Evolutionary conservation across 2,113 vertebrate genomes (phyloP).

Genomic region (Theristicus caerulescens): DNA sequence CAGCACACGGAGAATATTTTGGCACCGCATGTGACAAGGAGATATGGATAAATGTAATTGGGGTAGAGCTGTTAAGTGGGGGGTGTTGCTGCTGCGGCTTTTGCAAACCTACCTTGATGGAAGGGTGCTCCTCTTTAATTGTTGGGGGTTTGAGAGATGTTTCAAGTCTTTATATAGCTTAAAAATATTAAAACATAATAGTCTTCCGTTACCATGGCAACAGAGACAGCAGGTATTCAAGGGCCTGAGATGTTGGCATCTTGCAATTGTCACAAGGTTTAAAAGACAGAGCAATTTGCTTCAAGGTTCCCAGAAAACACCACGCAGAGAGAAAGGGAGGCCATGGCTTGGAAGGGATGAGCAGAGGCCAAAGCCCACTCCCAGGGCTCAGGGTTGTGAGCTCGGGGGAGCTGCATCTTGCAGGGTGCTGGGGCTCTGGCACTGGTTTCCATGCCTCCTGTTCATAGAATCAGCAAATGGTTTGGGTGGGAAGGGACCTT

Average conservation of each 20-base stretch:
- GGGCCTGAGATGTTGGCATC: not conserved
- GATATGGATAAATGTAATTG: not conserved
- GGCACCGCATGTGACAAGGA: accelerated
- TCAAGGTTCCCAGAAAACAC: not conserved
- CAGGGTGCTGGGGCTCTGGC: not conserved
- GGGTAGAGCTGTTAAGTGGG: not conserved
- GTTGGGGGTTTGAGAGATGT: accelerated
- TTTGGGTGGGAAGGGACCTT: too few species aligned
- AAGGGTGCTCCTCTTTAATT: not conserved
- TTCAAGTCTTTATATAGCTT: not conserved
- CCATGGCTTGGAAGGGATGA: accelerated
- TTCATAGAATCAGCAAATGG: too few species aligned
- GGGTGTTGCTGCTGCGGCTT: not conserved
- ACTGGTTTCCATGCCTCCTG: not conserved
- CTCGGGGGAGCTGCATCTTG: too few species aligned
- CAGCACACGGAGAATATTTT: not conserved
- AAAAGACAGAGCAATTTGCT: not conserved
- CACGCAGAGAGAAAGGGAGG: not conserved
- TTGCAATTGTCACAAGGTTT: not conserved
- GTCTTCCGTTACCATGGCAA: not conserved
- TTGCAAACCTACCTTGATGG: not conserved
- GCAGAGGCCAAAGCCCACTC: not conserved
- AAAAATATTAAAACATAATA: constrained; percentile 1
- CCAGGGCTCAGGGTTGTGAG: not conserved
- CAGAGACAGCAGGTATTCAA: not conserved